phyloP scores from a whole-genome alignment of 2,113 vertebrate genomes.

The Zosterops japonicus region DNA sequence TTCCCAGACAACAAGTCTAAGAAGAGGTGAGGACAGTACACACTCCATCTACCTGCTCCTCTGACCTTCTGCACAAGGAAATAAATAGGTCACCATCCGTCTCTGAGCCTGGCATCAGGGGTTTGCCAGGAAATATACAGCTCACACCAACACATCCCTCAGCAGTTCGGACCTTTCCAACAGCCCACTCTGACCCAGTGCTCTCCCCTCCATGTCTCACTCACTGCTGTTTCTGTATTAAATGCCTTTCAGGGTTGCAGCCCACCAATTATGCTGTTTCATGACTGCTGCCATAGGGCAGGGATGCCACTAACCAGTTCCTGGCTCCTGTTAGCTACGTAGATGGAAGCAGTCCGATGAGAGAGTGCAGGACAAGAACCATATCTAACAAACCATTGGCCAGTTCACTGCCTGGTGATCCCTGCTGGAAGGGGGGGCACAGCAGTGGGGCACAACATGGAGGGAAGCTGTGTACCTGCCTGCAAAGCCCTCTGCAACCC shows the following conservation, averaged over 20 bases:
- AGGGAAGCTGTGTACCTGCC: neutral
- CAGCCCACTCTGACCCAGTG: neutral
- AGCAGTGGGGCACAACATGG: rapidly evolving
- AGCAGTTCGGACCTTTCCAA: neutral
- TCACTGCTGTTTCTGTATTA: neutral
- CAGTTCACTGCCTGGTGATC: neutral
- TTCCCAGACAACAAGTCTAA: neutral
- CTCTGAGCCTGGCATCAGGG: neutral
- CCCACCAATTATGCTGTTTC: neutral
- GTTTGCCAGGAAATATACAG: neutral
- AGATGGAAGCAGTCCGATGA: neutral
- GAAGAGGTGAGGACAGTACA: neutral
- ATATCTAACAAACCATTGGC: neutral
- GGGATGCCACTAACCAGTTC: neutral
- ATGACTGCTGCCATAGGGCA: neutral
- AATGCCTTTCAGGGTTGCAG: neutral
- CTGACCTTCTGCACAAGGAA: neutral
- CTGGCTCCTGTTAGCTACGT: neutral
- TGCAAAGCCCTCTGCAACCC: neutral
- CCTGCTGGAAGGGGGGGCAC: rapidly evolving
- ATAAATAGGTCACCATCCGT: neutral
- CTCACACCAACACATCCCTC: neutral
- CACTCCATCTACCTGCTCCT: neutral
- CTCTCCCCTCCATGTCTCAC: neutral
- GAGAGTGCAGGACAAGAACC: neutral